These are phyloP conservation scores for Odontocerum albicorne DNA, from an alignment of 2,888 invertebrate genomes.

Conservation along the genomic window DNA sequence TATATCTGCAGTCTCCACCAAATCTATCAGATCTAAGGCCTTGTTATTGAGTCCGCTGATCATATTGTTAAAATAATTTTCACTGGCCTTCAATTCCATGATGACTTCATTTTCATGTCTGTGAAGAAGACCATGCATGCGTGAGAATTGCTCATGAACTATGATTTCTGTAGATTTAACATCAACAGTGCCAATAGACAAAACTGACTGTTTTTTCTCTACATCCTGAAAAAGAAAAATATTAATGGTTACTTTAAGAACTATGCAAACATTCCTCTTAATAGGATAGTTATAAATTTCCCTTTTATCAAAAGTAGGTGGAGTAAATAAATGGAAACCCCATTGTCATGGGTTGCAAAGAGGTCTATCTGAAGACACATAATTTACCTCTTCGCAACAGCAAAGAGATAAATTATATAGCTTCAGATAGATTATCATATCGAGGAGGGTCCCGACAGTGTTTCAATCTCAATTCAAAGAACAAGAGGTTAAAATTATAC, in stretches of 20 bases:
- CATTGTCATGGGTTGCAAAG: too few relatives aligned
- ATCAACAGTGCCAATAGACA: not conserved
- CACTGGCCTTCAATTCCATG: not conserved
- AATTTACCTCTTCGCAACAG: too few relatives aligned
- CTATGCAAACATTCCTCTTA: too few relatives aligned
- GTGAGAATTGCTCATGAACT: slow-evolving; percentile 4
- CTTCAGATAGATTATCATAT: too few relatives aligned
- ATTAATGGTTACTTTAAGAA: not conserved
- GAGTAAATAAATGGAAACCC: too few relatives aligned
- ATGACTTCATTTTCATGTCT: not conserved
- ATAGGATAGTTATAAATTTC: not conserved
- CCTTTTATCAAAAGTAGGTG: too few relatives aligned
- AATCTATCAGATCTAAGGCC: slow-evolving; percentile 2
- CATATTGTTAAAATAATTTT: not conserved
- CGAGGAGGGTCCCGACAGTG: too few relatives aligned
- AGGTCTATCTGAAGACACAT: too few relatives aligned
- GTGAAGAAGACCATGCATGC: slow-evolving; percentile 8
- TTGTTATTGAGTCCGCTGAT: not conserved
- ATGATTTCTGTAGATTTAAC: not conserved
- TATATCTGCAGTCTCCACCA: not conserved
- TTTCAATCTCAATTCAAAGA: too few relatives aligned
- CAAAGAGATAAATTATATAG: too few relatives aligned
- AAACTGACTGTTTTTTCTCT: slow-evolving; percentile 4
- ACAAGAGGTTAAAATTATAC: too few relatives aligned
- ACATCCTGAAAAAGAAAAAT: slow-evolving; percentile 9